Percentiles rank a stretch among this genome's conserved stretches.
Conservation (phyloP, 1,140 invertebrate genomes). For the Radopholus similis region DNA sequence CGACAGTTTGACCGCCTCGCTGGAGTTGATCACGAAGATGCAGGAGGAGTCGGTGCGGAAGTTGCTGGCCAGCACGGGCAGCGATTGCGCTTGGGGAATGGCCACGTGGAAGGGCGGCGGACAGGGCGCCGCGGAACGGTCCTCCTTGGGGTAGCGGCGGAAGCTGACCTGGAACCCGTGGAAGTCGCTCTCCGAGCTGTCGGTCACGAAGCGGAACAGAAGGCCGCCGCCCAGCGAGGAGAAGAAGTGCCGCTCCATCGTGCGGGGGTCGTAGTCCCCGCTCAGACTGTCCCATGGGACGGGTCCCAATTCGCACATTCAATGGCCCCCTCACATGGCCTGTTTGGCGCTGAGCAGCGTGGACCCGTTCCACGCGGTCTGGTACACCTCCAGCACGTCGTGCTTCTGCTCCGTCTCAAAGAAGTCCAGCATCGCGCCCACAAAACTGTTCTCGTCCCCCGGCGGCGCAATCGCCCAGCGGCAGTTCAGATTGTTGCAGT, state of each 20-base stretch:
- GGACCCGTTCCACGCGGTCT: conserved; percentile 13
- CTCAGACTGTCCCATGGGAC: conserved; percentile 12
- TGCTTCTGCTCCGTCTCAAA: conserved; percentile 18
- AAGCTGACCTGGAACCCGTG: conserved; percentile 22
- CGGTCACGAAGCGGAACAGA: conserved; percentile 12
- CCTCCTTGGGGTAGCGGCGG: neutral
- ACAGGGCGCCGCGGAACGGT: neutral
- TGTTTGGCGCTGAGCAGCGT: conserved; percentile 2
- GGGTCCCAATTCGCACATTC: neutral
- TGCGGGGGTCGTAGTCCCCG: conserved; percentile 3
- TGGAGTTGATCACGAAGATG: conserved; percentile 26
- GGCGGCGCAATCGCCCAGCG: conserved; percentile 9
- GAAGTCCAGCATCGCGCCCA: neutral
- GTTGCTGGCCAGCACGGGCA: conserved; percentile 1
- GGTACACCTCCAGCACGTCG: conserved; percentile 24
- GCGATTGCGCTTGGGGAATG: neutral
- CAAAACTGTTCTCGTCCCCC: neutral
- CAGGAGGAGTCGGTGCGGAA: conserved; percentile 16
- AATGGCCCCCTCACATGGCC: conserved; percentile 14
- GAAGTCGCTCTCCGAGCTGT: conserved; percentile 4
- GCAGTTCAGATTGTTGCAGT: conserved; percentile 27
- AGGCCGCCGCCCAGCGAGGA: conserved; percentile 26
- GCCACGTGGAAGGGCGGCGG: conserved; percentile 27
- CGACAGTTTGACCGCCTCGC: conserved; percentile 12
- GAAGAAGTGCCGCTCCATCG: conserved; percentile 13